Conservation (phyloP, 2,797 vertebrate genomes). For the Lepidocolaptes lacrymiger region DNA sequence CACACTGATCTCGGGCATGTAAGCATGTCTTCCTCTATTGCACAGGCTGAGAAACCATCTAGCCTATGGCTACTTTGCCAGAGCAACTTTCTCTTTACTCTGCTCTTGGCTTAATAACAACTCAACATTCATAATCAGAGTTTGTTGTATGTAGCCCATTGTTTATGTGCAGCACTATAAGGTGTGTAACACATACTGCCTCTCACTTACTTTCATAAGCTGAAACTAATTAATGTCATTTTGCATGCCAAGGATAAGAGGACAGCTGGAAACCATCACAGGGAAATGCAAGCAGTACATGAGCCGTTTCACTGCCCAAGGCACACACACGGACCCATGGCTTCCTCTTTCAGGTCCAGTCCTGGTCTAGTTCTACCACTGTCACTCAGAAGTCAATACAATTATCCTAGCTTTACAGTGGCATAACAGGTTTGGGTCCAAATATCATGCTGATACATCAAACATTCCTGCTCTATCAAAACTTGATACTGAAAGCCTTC, state of each 20-base stretch:
- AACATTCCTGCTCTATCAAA: constrained; percentile 21
- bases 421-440: background rate
- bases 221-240: background rate
- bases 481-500: background rate
- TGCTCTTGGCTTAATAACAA: background rate
- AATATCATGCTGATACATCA: background rate
- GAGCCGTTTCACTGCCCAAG: constrained; percentile 15
- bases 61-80: background rate
- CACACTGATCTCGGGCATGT: background rate
- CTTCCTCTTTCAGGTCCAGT: background rate
- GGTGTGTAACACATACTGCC: background rate
- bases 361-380: background rate
- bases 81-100: background rate
- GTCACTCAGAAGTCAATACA: background rate
- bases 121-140: background rate
- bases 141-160: background rate
- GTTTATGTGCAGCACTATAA: background rate
- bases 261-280: constrained; percentile 55
- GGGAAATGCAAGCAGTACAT: constrained; percentile 17
- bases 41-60: background rate
- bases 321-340: background rate
- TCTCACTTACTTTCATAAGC: constrained; percentile 27
- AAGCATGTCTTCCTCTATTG: background rate
- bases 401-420: background rate
- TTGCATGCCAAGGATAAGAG: background rate